Evolutionary conservation across 2,797 vertebrate species (phyloP), one percentile per base, ranked within the genome.

Genomic region (Myotis findleyi): DNA sequence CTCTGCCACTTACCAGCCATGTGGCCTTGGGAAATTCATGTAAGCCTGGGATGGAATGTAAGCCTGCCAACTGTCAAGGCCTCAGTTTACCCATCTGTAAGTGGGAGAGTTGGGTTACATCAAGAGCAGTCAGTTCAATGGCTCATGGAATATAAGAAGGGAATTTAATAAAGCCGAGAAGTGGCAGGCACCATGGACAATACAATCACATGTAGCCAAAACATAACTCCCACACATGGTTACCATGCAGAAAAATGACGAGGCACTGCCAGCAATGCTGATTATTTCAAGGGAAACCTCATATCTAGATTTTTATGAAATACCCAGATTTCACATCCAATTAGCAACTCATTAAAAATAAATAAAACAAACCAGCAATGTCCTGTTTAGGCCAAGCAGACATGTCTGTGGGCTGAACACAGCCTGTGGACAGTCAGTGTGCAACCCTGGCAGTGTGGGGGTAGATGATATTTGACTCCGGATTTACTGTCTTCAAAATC

Each of bases 261-360:
- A 73, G 44, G n/a, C 41, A 64, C 21, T 25, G 14, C 30, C 16
- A 86, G n/a, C 51, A 59, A 30, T 36, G 92, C 27, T 25, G 36
- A 62, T 59, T 73, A 88, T 93, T 91, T 91, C 57, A 82, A 93
- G 25, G 38, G 89, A 88, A 83, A 38, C 44, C 18, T 62, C 11
- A 41, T 12, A 88, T 86, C 51, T 81, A 49, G n/a, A 68, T 90
- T 90, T 85, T 66, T 71, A 62, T 64, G 53, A 96, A 92, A 95
- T 89, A 55, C 41, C 57, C 33, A 38, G 68, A 53, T 80, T 96
- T 92, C 66, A 59, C 66, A 83, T 57, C 73, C 44, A 92, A 90
- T 95, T 92, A 95, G 33, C 69, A 81, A 53, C 44, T 94, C 55
- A 85, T 71, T 62, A 81, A 59, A 64, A 79, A 89, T 81, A 71